A percentile compares a stretch with the other conserved stretches of the same genome.
phyloP scores from a whole-genome alignment of 2,797 vertebrate genomes.

The Hozukius guyotensis region DNA sequence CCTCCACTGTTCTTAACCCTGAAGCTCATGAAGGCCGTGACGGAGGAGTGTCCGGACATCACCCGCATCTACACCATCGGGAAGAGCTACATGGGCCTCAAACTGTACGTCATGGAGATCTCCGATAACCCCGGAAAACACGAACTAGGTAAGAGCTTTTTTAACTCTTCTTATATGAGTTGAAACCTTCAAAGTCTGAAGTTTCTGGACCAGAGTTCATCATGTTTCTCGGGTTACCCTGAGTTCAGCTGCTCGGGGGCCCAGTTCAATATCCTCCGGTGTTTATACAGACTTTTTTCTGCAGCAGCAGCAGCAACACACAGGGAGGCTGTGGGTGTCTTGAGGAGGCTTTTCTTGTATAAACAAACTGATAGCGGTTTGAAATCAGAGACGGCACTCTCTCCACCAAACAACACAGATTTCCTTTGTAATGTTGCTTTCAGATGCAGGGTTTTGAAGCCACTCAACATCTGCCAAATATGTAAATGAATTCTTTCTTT shows the following conservation, averaged over 20 bases:
- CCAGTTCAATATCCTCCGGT: slow-evolving; percentile 19
- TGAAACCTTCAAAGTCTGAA: neutral
- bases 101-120: slow-evolving; percentile 96
- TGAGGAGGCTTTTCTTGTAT: slow-evolving; percentile 33
- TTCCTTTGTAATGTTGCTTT: slow-evolving; percentile 15
- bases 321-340: neutral
- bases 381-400: neutral
- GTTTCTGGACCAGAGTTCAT: neutral
- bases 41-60: slow-evolving; percentile 89
- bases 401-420: neutral
- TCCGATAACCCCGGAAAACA: slow-evolving; percentile 92
- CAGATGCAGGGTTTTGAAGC: neutral
- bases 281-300: slow-evolving; percentile 45
- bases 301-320: slow-evolving; percentile 26
- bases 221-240: neutral
- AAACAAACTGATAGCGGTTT: slow-evolving; percentile 52
- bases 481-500: slow-evolving; percentile 4
- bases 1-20: neutral
- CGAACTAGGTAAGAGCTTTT: slow-evolving; percentile 85
- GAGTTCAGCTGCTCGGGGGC: neutral
- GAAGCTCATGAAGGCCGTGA: slow-evolving; percentile 86
- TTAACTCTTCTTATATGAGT: neutral
- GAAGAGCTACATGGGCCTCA: slow-evolving; percentile 90
- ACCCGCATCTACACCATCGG: slow-evolving; percentile 95
- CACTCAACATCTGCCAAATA: neutral